Evolutionary conservation across 2,888 invertebrate genomes (phyloP), one percentile per base, ranked within the genome.

Genomic region (Lapara coniferarum): DNA sequence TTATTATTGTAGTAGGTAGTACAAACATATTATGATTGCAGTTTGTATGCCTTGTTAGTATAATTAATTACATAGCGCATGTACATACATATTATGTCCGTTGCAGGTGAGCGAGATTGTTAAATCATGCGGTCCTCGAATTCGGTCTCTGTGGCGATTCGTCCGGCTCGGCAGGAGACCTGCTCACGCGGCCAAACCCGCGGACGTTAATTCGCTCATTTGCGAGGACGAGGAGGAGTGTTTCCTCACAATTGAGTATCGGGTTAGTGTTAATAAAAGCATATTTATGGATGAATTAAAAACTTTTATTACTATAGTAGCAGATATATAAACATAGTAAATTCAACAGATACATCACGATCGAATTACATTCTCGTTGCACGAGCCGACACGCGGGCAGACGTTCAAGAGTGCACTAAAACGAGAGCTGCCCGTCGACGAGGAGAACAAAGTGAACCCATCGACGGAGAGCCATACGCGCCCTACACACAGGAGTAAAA

Each of bases 161-260:
- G 76, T 86, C 44, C 87, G 93, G 16, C 90, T 88, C 8, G 88
- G 88, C 0, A 86, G 85, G 0, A 84, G 93, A 0, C 88, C 93
- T 0, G 73, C 80, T 12, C 82, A 84, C 77, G 89, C 79, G 0
- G 83, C 87, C 58, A 93, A 92, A 71, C 93, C 93, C 0, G 93
- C 93, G 0, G 93, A 93, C 73, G 91, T 93, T 74, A 93, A 93
- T 79, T 91, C 93, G 0, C 85, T 93, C 2, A 78, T 93, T 55
- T 93, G 93, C 72, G 93, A 93, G 75, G 93, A 93, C 71, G 93
- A 93, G 71, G 92, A 93, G 71, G 93, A 93, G 74, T 93, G 93
- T 78, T 90, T 78, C 77, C 79, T 93, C 71, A 87, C 88, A 13
- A 83, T 93, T n/a, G 93, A 93, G 74, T 93, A 93, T 73, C 85